These are phyloP conservation scores for Drosophila anomelani DNA, from an alignment of 2,888 invertebrate species.

Conservation along the genomic window DNA sequence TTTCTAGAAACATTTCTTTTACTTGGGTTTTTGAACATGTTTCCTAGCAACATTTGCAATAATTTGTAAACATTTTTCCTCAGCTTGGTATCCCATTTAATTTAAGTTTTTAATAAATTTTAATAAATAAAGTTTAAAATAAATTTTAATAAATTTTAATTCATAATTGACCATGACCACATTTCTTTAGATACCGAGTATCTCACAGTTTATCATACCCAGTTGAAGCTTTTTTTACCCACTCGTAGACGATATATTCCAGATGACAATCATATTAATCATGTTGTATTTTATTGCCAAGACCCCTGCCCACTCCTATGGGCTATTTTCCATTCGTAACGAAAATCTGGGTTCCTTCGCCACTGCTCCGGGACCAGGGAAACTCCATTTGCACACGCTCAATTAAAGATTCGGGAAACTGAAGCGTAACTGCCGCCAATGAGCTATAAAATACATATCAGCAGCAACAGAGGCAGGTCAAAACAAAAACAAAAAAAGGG, in stretches of 20 bases:
- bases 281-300: constrained; percentile 19
- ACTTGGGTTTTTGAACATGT: too few species aligned
- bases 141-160: not conserved
- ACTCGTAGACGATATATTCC: constrained; percentile 7
- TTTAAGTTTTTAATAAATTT: too few species aligned
- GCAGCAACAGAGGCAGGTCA: constrained; percentile 31
- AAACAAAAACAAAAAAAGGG: constrained; percentile 20
- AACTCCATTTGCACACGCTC: constrained; percentile 58
- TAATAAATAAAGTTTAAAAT: too few species aligned
- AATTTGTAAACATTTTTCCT: too few species aligned
- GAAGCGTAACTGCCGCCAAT: constrained; percentile 65
- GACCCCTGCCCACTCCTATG: constrained; percentile 1
- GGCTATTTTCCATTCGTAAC: constrained; percentile 16
- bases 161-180: not conserved
- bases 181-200: not conserved
- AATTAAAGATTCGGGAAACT: constrained; percentile 63
- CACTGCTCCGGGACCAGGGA: not conserved
- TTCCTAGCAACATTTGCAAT: too few species aligned
- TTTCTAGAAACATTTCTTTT: too few species aligned
- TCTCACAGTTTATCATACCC: not conserved
- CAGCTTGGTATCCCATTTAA: too few species aligned
- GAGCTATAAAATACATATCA: constrained; percentile 68
- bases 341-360: constrained; percentile 4
- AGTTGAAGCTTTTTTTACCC: not conserved
- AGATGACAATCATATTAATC: constrained; percentile 25